A percentile compares a stretch with the other conserved stretches of the same genome.
Conservation (phyloP, 2,113 vertebrate species). For the Coracopsis vasa region DNA sequence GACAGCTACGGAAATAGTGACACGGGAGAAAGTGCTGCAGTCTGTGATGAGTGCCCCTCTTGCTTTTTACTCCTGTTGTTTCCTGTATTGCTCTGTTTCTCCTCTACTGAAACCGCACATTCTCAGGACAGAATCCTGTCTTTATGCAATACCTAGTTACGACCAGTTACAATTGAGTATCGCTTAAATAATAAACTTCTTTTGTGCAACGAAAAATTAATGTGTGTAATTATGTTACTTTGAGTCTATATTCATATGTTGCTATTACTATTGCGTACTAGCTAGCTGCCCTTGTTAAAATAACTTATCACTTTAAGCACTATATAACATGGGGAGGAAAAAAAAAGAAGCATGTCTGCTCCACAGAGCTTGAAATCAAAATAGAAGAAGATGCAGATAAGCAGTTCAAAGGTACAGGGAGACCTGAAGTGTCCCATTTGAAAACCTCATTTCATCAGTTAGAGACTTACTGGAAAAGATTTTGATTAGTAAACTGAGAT, state of each 20-base stretch:
- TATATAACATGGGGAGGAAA: fast-evolving
- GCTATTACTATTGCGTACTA: background rate
- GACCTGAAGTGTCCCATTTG: background rate
- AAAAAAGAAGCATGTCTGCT: background rate
- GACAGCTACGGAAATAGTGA: fast-evolving
- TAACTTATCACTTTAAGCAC: background rate
- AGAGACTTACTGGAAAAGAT: background rate
- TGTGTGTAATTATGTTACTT: background rate
- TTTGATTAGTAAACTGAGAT: background rate
- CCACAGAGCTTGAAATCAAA: background rate
- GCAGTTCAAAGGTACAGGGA: background rate
- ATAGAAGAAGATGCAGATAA: background rate
- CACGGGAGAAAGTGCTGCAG: background rate
- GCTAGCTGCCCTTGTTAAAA: background rate
- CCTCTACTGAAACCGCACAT: background rate
- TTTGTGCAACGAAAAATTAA: background rate
- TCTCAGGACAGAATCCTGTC: background rate
- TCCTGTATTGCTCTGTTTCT: background rate
- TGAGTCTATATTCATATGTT: background rate
- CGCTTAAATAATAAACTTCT: background rate
- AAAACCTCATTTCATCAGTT: background rate
- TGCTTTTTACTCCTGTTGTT: background rate
- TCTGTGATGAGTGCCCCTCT: background rate
- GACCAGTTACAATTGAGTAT: background rate
- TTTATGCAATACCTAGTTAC: background rate